A percentile compares a stretch with the other conserved stretches of the same genome.
These are phyloP conservation scores for Platycercus adscitus DNA, from an alignment of 2,113 vertebrate species.

Conservation along the genomic window DNA sequence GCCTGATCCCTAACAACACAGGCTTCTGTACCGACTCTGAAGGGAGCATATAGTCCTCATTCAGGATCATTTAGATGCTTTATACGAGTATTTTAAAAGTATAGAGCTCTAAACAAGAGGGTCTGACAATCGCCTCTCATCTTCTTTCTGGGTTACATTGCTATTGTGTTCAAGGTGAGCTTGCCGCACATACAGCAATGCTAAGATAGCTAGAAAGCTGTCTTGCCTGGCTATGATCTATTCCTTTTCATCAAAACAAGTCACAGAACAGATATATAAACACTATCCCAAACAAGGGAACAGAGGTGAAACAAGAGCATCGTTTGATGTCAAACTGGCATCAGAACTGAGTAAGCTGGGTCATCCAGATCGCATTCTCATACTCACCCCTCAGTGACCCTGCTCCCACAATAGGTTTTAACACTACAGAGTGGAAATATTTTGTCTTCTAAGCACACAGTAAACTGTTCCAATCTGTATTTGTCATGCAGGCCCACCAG, in stretches of 20 bases:
- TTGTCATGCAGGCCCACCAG: constrained; percentile 88
- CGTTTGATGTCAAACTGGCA: background rate
- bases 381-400: background rate
- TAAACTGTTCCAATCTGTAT: constrained; percentile 44
- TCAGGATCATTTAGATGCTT: background rate
- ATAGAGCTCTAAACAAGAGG: background rate
- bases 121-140: background rate
- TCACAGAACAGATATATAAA: background rate
- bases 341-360: rapidly evolving
- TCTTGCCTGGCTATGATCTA: background rate
- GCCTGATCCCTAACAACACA: background rate
- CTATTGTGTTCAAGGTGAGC: background rate
- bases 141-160: background rate
- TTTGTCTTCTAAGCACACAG: background rate
- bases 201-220: background rate
- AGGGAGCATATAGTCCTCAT: background rate
- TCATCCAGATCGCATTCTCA: background rate
- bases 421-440: background rate
- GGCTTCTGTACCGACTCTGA: background rate
- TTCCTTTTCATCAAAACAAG: background rate
- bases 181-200: rapidly evolving
- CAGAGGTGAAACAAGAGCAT: background rate
- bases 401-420: background rate
- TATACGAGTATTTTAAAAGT: background rate
- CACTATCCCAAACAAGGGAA: background rate